Percentiles rank a stretch among this genome's conserved stretches.
Conservation (phyloP, 1,140 invertebrate species). For the Tribolium castaneum region DNA sequence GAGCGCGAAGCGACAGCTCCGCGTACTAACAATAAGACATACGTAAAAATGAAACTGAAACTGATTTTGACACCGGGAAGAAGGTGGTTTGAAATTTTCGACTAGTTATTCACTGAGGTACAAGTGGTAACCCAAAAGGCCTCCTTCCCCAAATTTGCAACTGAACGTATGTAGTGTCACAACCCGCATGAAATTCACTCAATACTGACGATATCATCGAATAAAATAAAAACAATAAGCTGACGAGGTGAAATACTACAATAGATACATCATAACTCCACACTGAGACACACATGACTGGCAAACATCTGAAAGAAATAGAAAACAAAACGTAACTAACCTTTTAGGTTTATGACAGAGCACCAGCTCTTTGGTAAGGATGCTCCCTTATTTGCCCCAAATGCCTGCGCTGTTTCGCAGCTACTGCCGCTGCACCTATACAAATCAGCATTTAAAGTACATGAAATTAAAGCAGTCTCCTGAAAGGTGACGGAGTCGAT, state of each 20-base stretch:
- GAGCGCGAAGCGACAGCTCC: neutral
- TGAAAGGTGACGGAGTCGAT: constrained; percentile 35
- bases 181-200: constrained; percentile 55
- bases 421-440: constrained; percentile 78
- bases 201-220: constrained; percentile 48
- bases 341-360: constrained; percentile 74
- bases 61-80: neutral
- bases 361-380: constrained; percentile 92
- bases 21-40: constrained; percentile 36
- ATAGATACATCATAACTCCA: constrained; percentile 43
- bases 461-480: constrained; percentile 36
- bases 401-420: constrained; percentile 80
- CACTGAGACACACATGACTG: constrained; percentile 39
- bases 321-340: constrained; percentile 59
- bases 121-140: constrained; percentile 31
- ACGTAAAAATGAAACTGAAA: constrained; percentile 13
- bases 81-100: constrained; percentile 31
- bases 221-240: constrained; percentile 5
- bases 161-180: constrained; percentile 51
- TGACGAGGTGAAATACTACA: constrained; percentile 31
- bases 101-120: constrained; percentile 38
- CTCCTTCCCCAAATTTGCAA: neutral
- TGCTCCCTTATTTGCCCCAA: constrained; percentile 88
- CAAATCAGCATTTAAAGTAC: constrained; percentile 54
- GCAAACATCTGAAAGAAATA: constrained; percentile 46